A percentile compares a stretch with the other conserved stretches of the same genome.
Evolutionary conservation across 1,140 invertebrate species (phyloP).

Genomic region (Neodiprion virginianus): DNA sequence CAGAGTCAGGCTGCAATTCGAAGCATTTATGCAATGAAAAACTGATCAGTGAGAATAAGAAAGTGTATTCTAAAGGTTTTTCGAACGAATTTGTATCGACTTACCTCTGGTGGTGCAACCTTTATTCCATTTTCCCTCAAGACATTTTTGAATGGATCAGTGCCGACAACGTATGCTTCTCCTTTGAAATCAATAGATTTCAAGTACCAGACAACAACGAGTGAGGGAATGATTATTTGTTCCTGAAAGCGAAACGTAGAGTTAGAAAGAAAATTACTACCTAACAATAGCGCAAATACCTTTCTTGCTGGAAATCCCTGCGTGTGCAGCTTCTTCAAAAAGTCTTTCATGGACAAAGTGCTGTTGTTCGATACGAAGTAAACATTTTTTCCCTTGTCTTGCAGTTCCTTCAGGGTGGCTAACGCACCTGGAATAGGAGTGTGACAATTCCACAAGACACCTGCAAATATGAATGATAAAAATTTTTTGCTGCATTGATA

Average conservation of each 20-base stretch:
- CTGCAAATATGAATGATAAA: conserved; percentile 44
- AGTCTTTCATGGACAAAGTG: conserved; percentile 47
- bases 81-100: conserved; percentile 20
- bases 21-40: conserved; percentile 11
- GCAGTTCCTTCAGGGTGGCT: conserved; percentile 62
- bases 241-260: conserved; percentile 38
- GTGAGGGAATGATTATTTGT: conserved; percentile 53
- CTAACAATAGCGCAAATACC: conserved; percentile 38
- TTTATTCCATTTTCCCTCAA: conserved; percentile 38
- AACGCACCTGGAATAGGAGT: conserved; percentile 59
- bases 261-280: neutral
- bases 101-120: conserved; percentile 35
- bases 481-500: no score
- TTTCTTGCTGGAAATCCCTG: conserved; percentile 50
- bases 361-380: conserved; percentile 79
- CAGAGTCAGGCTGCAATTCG: conserved; percentile 30
- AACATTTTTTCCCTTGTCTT: conserved; percentile 70
- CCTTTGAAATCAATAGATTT: conserved; percentile 55
- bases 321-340: conserved; percentile 38
- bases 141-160: conserved; percentile 26
- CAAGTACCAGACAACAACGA: conserved; percentile 55
- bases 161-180: conserved; percentile 55
- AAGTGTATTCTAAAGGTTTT: conserved; percentile 12
- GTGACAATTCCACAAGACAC: conserved; percentile 67
- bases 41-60: conserved; percentile 8